phyloP scores from a whole-genome alignment of 2,113 vertebrate species.

The Bucco capensis region DNA sequence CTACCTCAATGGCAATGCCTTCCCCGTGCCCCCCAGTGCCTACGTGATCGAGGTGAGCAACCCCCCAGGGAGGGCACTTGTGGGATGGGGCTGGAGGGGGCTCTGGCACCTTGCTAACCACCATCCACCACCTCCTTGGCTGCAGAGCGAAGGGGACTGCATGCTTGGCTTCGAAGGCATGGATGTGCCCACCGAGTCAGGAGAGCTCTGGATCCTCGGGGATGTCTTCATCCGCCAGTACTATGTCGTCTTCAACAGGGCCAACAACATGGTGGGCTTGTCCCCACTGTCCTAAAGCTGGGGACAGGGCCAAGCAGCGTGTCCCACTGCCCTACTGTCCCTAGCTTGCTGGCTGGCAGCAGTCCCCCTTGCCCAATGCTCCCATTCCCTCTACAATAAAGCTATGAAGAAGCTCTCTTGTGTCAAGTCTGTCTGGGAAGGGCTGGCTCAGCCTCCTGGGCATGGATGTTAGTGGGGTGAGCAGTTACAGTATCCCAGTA shows the following conservation, averaged over 20 bases:
- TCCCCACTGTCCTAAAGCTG: neutral
- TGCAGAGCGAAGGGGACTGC: neutral
- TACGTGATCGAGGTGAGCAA: neutral
- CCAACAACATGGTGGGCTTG: slow-evolving; percentile 12
- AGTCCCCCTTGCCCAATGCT: neutral
- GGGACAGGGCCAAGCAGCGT: neutral
- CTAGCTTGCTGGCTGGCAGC: neutral
- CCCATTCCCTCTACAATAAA: neutral
- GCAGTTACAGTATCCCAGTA: too few species aligned
- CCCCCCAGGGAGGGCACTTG: neutral
- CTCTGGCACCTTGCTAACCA: neutral
- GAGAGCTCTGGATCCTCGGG: slow-evolving; percentile 40
- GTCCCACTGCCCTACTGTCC: too few species aligned
- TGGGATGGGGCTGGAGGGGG: neutral
- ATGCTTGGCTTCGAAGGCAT: neutral
- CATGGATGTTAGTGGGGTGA: too few species aligned
- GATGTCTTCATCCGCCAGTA: slow-evolving; percentile 51
- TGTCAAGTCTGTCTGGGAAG: neutral
- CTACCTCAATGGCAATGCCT: neutral
- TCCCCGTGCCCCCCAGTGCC: neutral
- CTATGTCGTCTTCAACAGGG: slow-evolving; percentile 38
- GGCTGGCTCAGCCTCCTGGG: neutral
- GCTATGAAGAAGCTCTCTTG: neutral
- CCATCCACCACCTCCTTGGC: accelerated
- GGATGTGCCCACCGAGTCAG: neutral